A percentile compares a stretch with the other conserved stretches of the same genome.
Evolutionary conservation across 1,140 invertebrate species (phyloP).

Genomic region (Physella acuta): DNA sequence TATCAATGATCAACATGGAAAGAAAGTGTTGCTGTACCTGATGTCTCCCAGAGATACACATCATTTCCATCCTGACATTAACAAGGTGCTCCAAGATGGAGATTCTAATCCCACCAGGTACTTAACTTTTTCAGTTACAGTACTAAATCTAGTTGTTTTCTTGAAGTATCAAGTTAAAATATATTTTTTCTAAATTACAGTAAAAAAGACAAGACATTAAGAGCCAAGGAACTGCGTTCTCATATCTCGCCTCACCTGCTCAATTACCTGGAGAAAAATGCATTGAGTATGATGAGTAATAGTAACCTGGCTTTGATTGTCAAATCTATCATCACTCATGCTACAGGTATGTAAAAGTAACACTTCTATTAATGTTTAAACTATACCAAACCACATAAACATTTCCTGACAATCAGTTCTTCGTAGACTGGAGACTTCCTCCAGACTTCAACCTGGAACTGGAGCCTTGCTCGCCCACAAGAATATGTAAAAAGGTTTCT

Average conservation of each 20-base stretch:
- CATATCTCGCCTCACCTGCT: constrained; percentile 69
- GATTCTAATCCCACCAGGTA: constrained; percentile 65
- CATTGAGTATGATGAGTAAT: constrained; percentile 70
- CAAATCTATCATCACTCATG: constrained; percentile 70
- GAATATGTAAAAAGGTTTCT: no score
- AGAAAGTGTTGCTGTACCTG: constrained; percentile 75
- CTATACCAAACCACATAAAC: no score
- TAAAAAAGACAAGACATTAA: constrained; percentile 76
- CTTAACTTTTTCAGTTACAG: constrained; percentile 28
- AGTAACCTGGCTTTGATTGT: constrained; percentile 73
- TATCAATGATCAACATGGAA: constrained; percentile 68
- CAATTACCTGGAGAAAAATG: constrained; percentile 66
- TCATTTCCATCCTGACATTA: constrained; percentile 56
- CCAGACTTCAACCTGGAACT: no score
- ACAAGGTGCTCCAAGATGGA: constrained; percentile 69
- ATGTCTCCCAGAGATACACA: constrained; percentile 74
- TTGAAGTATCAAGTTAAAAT: neutral
- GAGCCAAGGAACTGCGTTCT: constrained; percentile 75
- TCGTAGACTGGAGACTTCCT: no score
- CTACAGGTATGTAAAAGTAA: constrained; percentile 60
- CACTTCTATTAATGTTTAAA: no score
- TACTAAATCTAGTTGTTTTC: neutral
- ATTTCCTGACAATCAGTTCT: no score
- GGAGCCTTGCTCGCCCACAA: no score
- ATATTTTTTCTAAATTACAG: constrained; percentile 57